Conservation (phyloP, 2,113 vertebrate species). For the Scomber scombrus region DNA sequence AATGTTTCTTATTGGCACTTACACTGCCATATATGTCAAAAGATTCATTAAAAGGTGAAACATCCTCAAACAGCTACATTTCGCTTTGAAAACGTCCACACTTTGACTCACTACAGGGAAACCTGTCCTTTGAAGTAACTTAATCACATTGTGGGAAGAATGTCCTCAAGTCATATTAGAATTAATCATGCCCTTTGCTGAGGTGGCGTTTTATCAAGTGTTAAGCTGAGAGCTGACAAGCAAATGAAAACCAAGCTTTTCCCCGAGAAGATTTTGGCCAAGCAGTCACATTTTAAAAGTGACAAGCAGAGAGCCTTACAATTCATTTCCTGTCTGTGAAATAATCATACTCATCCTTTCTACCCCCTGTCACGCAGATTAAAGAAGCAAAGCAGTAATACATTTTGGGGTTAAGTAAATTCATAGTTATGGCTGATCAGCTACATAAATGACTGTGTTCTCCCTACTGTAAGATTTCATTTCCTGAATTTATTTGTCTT, state of each 20-base stretch:
- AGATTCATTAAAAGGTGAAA: background rate
- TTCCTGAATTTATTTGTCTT: constrained; percentile 1
- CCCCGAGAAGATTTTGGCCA: constrained; percentile 41
- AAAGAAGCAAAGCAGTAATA: constrained; percentile 38
- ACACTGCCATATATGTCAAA: background rate
- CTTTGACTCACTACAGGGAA: constrained; percentile 31
- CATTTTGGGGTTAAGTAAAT: constrained; percentile 32
- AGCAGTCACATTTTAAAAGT: constrained; percentile 42
- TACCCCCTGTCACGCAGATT: constrained; percentile 45
- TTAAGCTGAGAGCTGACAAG: constrained; percentile 49
- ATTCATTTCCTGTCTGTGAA: constrained; percentile 65
- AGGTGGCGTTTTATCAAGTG: constrained; percentile 62
- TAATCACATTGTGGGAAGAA: constrained; percentile 34
- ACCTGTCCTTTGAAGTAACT: constrained; percentile 53
- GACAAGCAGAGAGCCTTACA: constrained; percentile 44
- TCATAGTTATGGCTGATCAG: constrained; percentile 24
- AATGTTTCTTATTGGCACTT: background rate
- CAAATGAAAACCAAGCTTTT: constrained; percentile 54
- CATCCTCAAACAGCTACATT: background rate
- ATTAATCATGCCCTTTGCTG: constrained; percentile 65
- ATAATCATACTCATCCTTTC: constrained; percentile 47
- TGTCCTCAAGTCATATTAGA: constrained; percentile 45
- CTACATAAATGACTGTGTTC: constrained; percentile 9
- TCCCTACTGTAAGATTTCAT: constrained; percentile 3
- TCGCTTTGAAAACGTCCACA: background rate